phyloP scores from a whole-genome alignment of 2,797 vertebrate species.

The Tarsius wallacei region DNA sequence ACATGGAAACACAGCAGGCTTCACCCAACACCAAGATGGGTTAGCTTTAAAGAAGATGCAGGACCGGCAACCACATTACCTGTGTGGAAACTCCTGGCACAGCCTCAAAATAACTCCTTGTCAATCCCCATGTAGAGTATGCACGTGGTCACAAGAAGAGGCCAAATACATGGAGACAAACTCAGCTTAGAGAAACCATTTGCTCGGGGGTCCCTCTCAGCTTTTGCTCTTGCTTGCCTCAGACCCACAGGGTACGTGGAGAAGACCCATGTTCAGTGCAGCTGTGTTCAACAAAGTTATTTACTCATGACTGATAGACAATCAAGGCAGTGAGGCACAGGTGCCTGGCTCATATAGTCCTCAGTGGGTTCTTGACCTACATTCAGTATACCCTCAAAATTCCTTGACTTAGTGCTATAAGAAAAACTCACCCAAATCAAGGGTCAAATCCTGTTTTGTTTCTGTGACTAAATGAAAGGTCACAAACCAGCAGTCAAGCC shows the following conservation, averaged over 20 bases:
- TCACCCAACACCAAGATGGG: background rate
- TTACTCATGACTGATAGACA: background rate
- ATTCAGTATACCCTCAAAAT: background rate
- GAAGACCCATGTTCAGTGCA: rapidly evolving
- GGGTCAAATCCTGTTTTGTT: background rate
- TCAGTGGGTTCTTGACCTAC: background rate
- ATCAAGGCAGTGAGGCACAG: background rate
- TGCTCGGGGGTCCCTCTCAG: background rate
- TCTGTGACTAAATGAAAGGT: background rate
- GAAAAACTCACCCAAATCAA: background rate
- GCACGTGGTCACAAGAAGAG: background rate
- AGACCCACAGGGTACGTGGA: background rate
- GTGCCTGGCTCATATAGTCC: background rate
- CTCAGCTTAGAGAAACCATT: background rate
- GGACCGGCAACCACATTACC: background rate
- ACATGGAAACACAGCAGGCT: background rate
- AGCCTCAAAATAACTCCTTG: background rate
- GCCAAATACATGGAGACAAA: background rate
- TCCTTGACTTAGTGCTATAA: background rate
- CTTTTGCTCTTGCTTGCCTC: background rate
- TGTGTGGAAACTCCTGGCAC: background rate
- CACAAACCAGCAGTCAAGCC: background rate
- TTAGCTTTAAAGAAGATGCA: background rate
- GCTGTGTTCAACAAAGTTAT: background rate
- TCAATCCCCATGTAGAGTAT: rapidly evolving